Evolutionary conservation across 2,888 invertebrate species (phyloP), one percentile per base, ranked within the genome.

Genomic region (Tetranychus piercei): DNA sequence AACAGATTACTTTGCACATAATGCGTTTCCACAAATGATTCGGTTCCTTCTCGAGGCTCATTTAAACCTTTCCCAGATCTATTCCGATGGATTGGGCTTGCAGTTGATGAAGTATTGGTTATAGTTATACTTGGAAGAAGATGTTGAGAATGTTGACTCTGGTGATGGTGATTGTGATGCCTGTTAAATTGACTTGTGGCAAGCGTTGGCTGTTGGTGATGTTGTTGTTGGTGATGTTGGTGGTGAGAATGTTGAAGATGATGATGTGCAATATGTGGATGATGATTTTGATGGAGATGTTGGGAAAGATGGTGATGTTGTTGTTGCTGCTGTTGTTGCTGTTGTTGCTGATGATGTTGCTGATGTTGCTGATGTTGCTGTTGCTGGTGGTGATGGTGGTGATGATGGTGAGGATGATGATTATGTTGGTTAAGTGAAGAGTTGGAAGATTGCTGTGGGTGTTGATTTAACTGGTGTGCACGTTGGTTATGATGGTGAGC

Each of bases 271-370:
- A 15, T 9, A 55, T 55, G 55, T 15, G 9, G 55, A 20, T 23
- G 69, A 9, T 69, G 69, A 34, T 34, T 34, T 34, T 55, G 55
- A 55, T 55, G 55, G 55, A 15, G 55, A 55, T 55, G 55, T 15
- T 55, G 55, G 15, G 9, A 15, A 55, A 15, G 6, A 55, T 55
- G 55, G 11, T 23, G 69, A 9, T 69, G 69, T n/a, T 69, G 69
- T 20, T 69, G 22, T 18, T 7, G 69, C 0, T 23, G 22, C 1
- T 44, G 34, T 67, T 65, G n/a, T 22, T 73, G 73, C 65, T 75
- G 75, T 8, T 64, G 73, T 55, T 72, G 74, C 15, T 73, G 75
- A 69, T 75, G 75, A 44, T 73, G 73, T 1, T 73, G 75, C 18
- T 73, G 20, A 7, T 22, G 67, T 7, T 7, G 6, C 20, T 67